Conservation (phyloP, 2,113 vertebrate genomes). For the Bos indicus region DNA sequence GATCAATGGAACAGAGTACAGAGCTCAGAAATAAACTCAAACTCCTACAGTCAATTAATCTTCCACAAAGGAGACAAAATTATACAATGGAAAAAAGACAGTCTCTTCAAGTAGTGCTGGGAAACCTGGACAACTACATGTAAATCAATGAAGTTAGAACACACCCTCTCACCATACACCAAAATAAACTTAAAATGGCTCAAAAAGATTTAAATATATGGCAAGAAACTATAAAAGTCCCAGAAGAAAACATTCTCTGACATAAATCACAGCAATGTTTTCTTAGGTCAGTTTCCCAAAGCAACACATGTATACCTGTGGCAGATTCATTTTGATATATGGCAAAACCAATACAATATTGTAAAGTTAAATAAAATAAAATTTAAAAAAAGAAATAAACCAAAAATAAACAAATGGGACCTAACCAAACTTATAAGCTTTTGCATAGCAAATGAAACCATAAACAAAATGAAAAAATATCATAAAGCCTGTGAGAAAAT, state of each 20-base stretch:
- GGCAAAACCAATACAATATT: too few species aligned
- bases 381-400: not conserved
- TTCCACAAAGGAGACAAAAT: not conserved
- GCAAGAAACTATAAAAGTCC: not conserved
- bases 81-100: not conserved
- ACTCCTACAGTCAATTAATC: not conserved
- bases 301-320: not conserved
- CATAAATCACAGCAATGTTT: not conserved
- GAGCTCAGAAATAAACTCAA: not conserved
- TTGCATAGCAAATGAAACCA: not conserved
- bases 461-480: not conserved
- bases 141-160: not conserved
- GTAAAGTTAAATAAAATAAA: too few species aligned
- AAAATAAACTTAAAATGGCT: not conserved
- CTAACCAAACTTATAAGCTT: not conserved
- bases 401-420: not conserved
- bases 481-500: not conserved
- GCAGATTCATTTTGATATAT: too few species aligned
- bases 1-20: not conserved
- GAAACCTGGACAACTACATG: not conserved
- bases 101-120: not conserved
- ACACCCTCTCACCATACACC: not conserved
- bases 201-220: not conserved
- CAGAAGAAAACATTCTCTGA: not conserved
- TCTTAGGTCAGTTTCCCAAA: not conserved